Conservation (phyloP, 2,797 vertebrate genomes). For the Phoebastria nigripes region DNA sequence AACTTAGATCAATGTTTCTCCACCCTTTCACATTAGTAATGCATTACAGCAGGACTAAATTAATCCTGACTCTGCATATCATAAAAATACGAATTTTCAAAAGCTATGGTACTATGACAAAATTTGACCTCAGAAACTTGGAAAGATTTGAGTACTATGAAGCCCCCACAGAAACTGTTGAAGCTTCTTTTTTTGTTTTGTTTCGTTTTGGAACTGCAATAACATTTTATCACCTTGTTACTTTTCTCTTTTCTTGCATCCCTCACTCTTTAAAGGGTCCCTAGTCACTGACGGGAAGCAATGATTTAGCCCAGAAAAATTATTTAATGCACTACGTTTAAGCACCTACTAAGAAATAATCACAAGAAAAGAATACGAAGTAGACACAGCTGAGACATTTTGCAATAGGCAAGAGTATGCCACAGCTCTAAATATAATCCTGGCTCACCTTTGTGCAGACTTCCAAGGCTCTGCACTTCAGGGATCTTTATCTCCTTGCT, state of each 20-base stretch:
- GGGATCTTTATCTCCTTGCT: background rate
- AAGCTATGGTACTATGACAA: background rate
- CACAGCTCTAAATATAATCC: background rate
- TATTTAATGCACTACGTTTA: background rate
- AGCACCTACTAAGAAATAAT: background rate
- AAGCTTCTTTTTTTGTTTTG: background rate
- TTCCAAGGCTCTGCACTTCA: background rate
- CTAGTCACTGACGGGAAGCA: background rate
- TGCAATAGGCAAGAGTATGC: background rate
- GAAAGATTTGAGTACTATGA: background rate
- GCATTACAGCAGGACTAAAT: background rate
- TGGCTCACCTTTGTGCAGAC: background rate
- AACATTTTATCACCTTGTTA: background rate
- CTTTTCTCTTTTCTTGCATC: background rate
- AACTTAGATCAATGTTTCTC: background rate
- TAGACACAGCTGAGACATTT: background rate
- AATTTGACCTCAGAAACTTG: background rate
- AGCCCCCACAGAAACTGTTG: background rate
- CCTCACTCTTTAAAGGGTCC: background rate
- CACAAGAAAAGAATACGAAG: background rate
- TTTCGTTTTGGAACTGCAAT: background rate
- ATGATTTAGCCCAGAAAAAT: background rate
- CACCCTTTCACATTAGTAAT: background rate
- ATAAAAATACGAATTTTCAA: background rate
- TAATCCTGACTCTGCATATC: background rate